Evolutionary conservation across 1,140 invertebrate species (phyloP).

Genomic region (Brachystomella parvula): DNA sequence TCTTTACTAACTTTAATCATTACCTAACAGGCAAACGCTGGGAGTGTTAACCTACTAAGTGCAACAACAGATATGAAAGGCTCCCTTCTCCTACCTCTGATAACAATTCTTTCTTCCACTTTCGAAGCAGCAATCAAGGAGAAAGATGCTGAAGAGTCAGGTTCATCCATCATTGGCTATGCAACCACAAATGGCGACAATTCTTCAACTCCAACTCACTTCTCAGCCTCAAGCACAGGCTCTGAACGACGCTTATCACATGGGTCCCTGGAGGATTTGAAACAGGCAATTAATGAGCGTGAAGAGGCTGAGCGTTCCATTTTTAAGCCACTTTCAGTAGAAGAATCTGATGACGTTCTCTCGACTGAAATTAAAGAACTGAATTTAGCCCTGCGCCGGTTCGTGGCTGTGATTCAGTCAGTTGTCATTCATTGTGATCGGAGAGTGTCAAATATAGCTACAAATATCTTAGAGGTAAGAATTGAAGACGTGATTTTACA

Average conservation of each 20-base stretch:
- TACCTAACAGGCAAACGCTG: too few species aligned
- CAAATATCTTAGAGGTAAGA: conserved; percentile 34
- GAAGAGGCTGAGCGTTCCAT: conserved; percentile 24
- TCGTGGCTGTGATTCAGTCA: conserved; percentile 24
- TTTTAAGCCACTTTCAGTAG: not conserved
- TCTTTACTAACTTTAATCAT: too few species aligned
- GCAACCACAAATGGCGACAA: not conserved
- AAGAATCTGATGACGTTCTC: not conserved
- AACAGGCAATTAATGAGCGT: conserved; percentile 34
- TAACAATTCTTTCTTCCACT: conserved; percentile 21
- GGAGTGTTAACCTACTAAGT: not conserved
- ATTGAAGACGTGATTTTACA: too few species aligned
- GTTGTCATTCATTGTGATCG: conserved; percentile 33
- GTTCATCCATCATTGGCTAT: not conserved
- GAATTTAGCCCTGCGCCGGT: conserved; percentile 20
- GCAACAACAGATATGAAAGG: conserved; percentile 21
- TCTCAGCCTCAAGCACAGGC: not conserved
- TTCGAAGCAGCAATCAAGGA: conserved; percentile 10
- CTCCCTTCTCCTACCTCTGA: conserved; percentile 29
- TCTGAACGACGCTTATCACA: not conserved
- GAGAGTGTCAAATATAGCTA: conserved; percentile 28
- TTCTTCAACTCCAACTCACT: not conserved
- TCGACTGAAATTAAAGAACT: conserved; percentile 23
- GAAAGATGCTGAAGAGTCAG: not conserved
- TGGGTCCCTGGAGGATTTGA: conserved; percentile 28